These are phyloP conservation scores for Patella pellucida DNA, from an alignment of 2,888 invertebrate species.

Conservation along the genomic window DNA sequence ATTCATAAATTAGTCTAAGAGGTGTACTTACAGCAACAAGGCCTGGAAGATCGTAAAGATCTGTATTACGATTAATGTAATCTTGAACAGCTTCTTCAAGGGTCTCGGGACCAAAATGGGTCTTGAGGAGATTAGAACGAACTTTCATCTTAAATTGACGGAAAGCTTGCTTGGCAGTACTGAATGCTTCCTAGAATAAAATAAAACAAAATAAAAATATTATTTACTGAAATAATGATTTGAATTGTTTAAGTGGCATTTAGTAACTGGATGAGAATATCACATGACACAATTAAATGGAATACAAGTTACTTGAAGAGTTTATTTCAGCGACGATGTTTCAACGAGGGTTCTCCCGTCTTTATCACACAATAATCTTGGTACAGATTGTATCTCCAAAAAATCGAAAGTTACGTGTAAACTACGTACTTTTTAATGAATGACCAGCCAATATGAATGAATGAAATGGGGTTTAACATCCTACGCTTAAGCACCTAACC, in stretches of 20 bases:
- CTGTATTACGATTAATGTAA: constrained; percentile 70
- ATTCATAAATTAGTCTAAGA: too few species aligned
- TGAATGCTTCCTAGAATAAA: constrained; percentile 67
- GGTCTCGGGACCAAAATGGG: constrained; percentile 68
- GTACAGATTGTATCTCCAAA: not conserved
- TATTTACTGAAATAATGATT: not conserved
- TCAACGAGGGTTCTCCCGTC: too few species aligned
- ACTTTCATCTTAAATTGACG: constrained; percentile 70
- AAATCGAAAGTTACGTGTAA: too few species aligned
- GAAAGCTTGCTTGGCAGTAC: constrained; percentile 68
- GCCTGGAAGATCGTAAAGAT: constrained; percentile 67
- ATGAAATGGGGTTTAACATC: too few species aligned
- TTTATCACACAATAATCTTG: not conserved
- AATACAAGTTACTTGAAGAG: too few species aligned
- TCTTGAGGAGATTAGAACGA: constrained; percentile 67
- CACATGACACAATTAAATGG: too few species aligned
- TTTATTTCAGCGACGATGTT: too few species aligned
- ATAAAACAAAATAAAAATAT: not conserved
- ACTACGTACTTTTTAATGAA: too few species aligned
- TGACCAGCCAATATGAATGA: too few species aligned
- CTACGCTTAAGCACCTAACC: too few species aligned
- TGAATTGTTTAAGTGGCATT: too few species aligned
- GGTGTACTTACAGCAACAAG: constrained; percentile 67
- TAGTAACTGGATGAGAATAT: too few species aligned
- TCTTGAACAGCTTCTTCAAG: constrained; percentile 71